These are phyloP conservation scores for Menidia beryllina DNA, from an alignment of 2,113 vertebrate genomes.

Conservation along the genomic window DNA sequence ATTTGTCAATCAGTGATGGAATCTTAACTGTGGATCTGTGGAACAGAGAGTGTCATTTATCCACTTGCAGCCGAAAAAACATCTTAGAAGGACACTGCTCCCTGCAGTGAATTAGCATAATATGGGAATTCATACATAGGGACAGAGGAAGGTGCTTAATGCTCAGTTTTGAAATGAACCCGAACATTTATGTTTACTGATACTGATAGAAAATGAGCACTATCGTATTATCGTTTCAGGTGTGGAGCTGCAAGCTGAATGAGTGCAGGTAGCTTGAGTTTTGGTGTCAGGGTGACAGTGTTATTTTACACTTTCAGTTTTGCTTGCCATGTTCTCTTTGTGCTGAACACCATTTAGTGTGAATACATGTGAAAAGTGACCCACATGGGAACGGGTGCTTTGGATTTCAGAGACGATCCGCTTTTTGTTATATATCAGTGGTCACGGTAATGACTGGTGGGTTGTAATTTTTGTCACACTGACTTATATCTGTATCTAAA, in stretches of 20 bases:
- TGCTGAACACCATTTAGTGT: neutral
- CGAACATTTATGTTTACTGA: constrained; percentile 5
- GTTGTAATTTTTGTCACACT: no score
- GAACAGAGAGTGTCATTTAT: constrained; percentile 22
- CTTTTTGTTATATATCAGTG: no score
- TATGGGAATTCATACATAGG: constrained; percentile 8
- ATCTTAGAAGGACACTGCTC: constrained; percentile 20
- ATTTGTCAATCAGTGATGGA: constrained; percentile 59
- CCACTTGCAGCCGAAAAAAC: constrained; percentile 24
- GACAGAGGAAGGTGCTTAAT: neutral
- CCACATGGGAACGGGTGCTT: no score
- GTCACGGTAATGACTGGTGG: no score
- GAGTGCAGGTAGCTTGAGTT: constrained; percentile 6
- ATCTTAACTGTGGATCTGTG: constrained; percentile 14
- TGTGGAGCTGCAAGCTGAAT: neutral
- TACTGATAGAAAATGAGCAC: neutral
- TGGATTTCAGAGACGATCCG: no score
- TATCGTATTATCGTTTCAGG: neutral
- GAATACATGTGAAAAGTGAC: no score
- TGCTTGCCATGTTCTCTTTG: neutral
- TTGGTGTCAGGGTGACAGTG: constrained; percentile 12
- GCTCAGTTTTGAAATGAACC: neutral
- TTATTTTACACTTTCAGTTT: neutral
- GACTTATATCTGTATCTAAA: no score
- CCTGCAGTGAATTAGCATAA: constrained; percentile 29